A percentile compares a stretch with the other conserved stretches of the same genome.
Evolutionary conservation across 2,113 vertebrate genomes (phyloP).

Genomic region (Craseonycteris thonglongyai): DNA sequence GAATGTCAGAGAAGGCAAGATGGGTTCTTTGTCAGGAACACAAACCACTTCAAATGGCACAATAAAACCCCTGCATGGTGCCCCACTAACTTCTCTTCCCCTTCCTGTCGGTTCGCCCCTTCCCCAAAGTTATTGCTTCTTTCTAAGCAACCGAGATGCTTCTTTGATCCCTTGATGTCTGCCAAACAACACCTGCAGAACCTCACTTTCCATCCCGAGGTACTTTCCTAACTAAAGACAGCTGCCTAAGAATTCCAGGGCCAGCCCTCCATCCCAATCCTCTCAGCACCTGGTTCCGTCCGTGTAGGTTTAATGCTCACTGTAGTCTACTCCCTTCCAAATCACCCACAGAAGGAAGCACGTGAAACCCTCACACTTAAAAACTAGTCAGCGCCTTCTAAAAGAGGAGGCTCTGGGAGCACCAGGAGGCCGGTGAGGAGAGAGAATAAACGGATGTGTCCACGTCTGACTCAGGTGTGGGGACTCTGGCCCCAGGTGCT

Average conservation of each 20-base stretch:
- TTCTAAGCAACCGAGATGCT: background rate
- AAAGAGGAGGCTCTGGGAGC: background rate
- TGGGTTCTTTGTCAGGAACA: background rate
- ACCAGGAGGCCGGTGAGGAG: background rate
- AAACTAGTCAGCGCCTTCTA: background rate
- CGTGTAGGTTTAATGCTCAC: background rate
- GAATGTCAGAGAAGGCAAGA: background rate
- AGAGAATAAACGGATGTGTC: background rate
- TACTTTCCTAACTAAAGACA: background rate
- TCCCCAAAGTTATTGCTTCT: background rate
- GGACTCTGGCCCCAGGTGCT: too few species aligned
- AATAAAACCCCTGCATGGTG: background rate
- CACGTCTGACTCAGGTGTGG: too few species aligned
- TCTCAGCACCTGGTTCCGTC: background rate
- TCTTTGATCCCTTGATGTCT: background rate
- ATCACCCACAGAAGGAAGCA: background rate
- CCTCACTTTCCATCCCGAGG: background rate
- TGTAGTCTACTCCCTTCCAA: background rate
- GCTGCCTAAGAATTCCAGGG: background rate
- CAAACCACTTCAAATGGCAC: background rate
- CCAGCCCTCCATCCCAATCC: background rate
- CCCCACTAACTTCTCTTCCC: background rate
- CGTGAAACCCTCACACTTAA: background rate
- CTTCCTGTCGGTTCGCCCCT: background rate
- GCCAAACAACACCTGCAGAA: background rate